phyloP scores from a whole-genome alignment of 1,140 invertebrate species.

The Euwallacea similis region DNA sequence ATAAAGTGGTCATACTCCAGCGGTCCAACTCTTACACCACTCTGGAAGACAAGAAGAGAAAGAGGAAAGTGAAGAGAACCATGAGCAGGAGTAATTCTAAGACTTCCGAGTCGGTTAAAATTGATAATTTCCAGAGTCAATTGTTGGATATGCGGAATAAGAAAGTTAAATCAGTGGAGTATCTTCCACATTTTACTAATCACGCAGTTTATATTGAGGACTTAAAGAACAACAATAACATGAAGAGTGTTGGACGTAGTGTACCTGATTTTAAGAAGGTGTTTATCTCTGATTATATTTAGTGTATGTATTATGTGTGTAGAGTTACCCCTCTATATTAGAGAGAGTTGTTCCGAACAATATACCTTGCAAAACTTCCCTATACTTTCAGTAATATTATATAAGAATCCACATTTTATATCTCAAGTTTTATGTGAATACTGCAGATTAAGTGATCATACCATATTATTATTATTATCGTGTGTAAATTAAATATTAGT shows the following conservation, averaged over 20 bases:
- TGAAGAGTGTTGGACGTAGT: conserved; percentile 56
- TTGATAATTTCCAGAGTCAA: conserved; percentile 25
- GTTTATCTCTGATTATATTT: conserved; percentile 60
- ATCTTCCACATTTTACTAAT: conserved; percentile 40
- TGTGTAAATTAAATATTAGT: too few species aligned
- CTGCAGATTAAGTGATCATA: too few species aligned
- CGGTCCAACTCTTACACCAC: conserved; percentile 50
- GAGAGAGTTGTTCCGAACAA: too few species aligned
- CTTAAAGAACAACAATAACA: conserved; percentile 38
- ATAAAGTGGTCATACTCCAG: conserved; percentile 36
- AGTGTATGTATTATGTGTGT: conserved; percentile 6
- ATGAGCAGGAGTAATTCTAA: conserved; percentile 39
- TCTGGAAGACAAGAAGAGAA: conserved; percentile 39
- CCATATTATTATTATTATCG: too few species aligned
- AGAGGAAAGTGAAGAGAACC: conserved; percentile 36
- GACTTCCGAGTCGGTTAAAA: conserved; percentile 35
- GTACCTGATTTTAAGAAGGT: conserved; percentile 61
- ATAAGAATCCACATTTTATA: too few species aligned
- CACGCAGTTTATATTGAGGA: conserved; percentile 41
- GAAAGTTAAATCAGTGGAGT: conserved; percentile 45
- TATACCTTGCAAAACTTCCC: too few species aligned
- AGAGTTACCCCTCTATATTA: not conserved
- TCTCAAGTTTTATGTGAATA: too few species aligned
- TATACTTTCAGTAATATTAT: too few species aligned
- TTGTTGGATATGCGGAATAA: conserved; percentile 21